Base-by-base conservation (phyloP, 1,140 invertebrate genomes). In the Brachionus calyciflorus region DNA sequence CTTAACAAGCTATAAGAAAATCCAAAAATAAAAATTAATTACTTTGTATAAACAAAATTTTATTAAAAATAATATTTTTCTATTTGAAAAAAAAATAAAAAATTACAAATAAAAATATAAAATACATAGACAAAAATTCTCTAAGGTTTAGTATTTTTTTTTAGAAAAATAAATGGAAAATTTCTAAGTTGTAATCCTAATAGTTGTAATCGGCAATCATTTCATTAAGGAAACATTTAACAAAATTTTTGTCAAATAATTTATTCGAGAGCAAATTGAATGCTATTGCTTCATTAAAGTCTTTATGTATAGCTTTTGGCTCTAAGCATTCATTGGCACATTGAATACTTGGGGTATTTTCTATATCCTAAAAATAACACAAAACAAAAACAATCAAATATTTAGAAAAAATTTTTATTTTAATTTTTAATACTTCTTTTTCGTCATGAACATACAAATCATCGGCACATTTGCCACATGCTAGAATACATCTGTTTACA, bases 201-300 rank as follows among this genome's bases (percentile, higher is more conserved):
- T 73, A 73, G 44, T 14, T 21, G 30, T 51, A 73, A 51, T 73
- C 51, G 28, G n/a, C 0, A 73, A 12, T 14, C 46, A 73, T 37
- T n/a, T 55, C 33, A 21, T 19, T 41, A 10, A 73, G 14, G 24
- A 26, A 73, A 37, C 69, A 73, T 33, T 55, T 49, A 30, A 55
- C 46, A 55, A 73, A 73, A 37, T 73, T 37, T 73, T 73, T 73
- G 46, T 49, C 48, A 73, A 73, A 73, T 12, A 65, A 12, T 14
- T 9, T 10, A 12, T 55, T 49, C 9, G 46, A 51, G 4, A 73
- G 46, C 21, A 73, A 55, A 24, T 28, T 73, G 4, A 73, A 21
- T 30, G 51, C 17, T 4, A 51, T n/a, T n/a, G 9, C 21, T 40
- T 73, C 69, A 65, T 65, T 65, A 10, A 24, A 44, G 24, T 65